These are phyloP conservation scores for Malurus elegans DNA, from an alignment of 2,113 vertebrate genomes.

Conservation along the genomic window DNA sequence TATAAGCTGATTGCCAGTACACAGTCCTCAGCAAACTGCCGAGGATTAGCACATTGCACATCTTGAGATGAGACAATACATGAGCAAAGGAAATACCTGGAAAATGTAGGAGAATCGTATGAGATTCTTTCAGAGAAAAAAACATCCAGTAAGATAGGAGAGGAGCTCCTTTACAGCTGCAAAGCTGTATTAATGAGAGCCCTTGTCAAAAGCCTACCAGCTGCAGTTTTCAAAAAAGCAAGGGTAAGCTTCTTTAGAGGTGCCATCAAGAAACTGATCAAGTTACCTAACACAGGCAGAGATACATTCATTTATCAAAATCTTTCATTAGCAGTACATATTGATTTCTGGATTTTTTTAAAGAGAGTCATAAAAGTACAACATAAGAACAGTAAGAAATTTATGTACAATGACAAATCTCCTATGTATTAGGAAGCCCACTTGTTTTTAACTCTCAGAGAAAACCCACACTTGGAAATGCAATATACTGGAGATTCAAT, in stretches of 20 bases:
- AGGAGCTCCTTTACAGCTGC: not conserved
- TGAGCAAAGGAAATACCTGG: not conserved
- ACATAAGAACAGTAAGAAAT: not conserved
- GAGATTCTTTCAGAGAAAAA: not conserved
- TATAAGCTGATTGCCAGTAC: not conserved
- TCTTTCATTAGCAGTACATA: not conserved
- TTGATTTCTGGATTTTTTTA: not conserved
- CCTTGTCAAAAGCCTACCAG: not conserved
- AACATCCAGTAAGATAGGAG: not conserved
- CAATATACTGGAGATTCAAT: not conserved
- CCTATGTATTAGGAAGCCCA: not conserved
- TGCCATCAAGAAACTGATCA: not conserved
- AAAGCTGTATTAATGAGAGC: not conserved
- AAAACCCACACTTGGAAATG: not conserved
- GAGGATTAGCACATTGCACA: not conserved
- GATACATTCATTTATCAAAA: not conserved
- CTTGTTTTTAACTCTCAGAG: not conserved
- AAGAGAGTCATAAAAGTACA: not conserved
- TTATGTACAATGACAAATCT: not conserved
- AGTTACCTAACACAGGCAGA: not conserved
- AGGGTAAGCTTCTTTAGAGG: not conserved
- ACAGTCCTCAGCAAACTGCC: not conserved
- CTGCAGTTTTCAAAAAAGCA: not conserved
- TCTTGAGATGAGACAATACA: not conserved
- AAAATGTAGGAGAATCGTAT: not conserved